Conservation (phyloP, 2,797 vertebrate species). For the Urosaurus nigricauda region DNA sequence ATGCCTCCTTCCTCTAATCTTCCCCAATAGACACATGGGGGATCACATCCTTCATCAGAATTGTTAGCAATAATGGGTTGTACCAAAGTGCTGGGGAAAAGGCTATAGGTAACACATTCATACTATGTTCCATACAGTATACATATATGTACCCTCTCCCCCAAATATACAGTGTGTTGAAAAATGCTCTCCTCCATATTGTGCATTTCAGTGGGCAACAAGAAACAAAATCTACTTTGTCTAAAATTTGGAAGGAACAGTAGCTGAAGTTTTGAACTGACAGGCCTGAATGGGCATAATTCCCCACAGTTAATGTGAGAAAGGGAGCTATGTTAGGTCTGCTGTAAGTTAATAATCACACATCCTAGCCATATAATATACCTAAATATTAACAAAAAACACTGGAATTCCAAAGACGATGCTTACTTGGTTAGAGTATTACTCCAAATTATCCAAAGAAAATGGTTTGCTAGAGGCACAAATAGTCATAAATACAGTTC, state of each 20-base stretch:
- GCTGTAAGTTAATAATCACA: slow-evolving; percentile 65
- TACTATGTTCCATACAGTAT: neutral
- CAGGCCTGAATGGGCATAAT: slow-evolving; percentile 34
- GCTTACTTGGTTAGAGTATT: slow-evolving; percentile 19
- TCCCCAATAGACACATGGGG: neutral
- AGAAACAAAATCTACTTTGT: slow-evolving; percentile 34
- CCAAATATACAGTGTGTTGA: neutral
- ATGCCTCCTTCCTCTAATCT: too few relatives aligned
- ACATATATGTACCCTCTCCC: neutral
- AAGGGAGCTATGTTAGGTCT: slow-evolving; percentile 33
- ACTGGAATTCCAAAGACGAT: neutral
- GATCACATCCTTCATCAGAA: neutral
- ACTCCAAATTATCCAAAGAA: neutral
- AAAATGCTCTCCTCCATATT: neutral
- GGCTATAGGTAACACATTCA: neutral
- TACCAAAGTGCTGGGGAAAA: neutral
- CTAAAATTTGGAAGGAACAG: slow-evolving; percentile 12
- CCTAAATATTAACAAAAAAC: slow-evolving; percentile 31
- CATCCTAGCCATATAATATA: neutral
- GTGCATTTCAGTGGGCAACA: neutral
- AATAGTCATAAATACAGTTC: neutral
- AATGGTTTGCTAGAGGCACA: neutral
- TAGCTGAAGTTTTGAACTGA: slow-evolving; percentile 15
- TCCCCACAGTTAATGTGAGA: slow-evolving; percentile 29
- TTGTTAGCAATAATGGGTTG: neutral